These are phyloP conservation scores for Corapipo altera DNA, from an alignment of 2,113 vertebrate genomes.

Conservation along the genomic window DNA sequence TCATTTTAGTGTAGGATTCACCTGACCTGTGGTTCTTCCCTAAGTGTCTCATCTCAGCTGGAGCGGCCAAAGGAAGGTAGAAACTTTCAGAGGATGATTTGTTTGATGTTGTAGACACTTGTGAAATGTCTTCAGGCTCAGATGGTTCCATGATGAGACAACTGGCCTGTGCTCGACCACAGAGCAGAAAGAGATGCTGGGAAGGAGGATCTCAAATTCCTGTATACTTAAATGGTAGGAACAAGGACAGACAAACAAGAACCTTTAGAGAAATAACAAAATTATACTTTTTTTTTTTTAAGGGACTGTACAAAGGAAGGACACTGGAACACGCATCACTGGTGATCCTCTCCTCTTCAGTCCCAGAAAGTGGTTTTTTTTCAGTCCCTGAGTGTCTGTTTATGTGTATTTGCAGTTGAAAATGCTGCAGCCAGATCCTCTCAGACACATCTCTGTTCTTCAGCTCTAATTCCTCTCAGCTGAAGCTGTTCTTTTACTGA, in stretches of 20 bases:
- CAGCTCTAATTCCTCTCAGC: not conserved
- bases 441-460: not conserved
- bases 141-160: not conserved
- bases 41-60: not conserved
- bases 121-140: not conserved
- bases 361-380: not conserved
- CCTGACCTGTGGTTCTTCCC: not conserved
- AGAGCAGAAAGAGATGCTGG: not conserved
- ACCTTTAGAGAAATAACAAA: not conserved
- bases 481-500: not conserved
- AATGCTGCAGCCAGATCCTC: not conserved
- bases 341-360: not conserved
- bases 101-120: accelerated
- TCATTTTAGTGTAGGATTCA: not conserved
- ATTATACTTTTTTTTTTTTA: accelerated
- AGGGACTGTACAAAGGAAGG: not conserved
- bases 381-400: not conserved
- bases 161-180: not conserved
- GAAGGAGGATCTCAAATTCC: not conserved
- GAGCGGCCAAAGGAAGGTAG: not conserved
- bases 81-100: not conserved
- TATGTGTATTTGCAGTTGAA: not conserved
- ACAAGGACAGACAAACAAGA: not conserved
- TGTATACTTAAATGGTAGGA: not conserved
- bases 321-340: not conserved